Evolutionary conservation across 2,888 invertebrate species (phyloP).

Genomic region (Uropetala carovei): DNA sequence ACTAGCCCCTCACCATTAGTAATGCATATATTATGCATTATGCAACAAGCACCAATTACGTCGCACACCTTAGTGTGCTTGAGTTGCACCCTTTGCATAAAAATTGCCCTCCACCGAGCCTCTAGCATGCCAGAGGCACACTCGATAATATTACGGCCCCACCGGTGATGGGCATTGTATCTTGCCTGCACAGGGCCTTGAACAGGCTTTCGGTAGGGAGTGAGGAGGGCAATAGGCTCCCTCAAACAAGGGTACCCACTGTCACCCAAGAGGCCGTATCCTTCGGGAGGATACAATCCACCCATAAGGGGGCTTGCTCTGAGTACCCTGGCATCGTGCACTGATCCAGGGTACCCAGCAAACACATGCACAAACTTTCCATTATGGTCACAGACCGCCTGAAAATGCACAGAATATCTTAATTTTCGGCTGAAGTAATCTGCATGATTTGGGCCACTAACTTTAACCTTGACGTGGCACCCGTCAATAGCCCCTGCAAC

Average conservation of each 20-base stretch:
- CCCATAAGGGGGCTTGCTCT: background rate
- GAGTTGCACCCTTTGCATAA: background rate
- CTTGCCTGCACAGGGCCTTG: background rate
- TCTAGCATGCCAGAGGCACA: background rate
- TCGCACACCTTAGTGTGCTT: too few relatives aligned
- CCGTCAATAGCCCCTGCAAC: background rate
- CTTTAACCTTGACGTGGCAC: background rate
- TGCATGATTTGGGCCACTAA: background rate
- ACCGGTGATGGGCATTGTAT: background rate
- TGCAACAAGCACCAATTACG: too few relatives aligned
- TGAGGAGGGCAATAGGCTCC: background rate
- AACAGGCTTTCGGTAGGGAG: background rate
- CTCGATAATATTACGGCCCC: background rate
- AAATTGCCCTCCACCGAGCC: background rate
- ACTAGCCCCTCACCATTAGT: too few relatives aligned
- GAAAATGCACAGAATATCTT: background rate
- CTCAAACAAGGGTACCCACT: background rate
- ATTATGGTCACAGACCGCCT: background rate
- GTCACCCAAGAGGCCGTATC: background rate
- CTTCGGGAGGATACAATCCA: slow-evolving; percentile 8
- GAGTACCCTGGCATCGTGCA: slow-evolving; percentile 14
- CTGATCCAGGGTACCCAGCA: slow-evolving; percentile 3
- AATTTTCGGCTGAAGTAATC: background rate
- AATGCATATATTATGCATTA: too few relatives aligned
- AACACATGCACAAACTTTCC: slow-evolving; percentile 16